A percentile compares a stretch with the other conserved stretches of the same genome.
phyloP scores from a whole-genome alignment of 2,888 invertebrate species.

The Heliconius cydno region DNA sequence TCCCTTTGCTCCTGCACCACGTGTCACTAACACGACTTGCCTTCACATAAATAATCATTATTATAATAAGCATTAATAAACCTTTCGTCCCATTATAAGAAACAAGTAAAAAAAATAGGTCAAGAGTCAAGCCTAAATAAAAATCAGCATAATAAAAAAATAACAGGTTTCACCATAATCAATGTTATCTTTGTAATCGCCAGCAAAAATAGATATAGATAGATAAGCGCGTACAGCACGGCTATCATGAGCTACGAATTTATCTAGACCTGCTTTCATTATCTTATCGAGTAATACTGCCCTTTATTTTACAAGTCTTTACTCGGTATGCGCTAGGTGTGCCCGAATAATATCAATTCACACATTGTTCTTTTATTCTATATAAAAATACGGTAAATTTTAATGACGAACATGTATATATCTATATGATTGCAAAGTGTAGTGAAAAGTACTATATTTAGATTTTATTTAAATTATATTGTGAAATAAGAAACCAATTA shows the following conservation, averaged over 20 bases:
- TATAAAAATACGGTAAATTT: not conserved
- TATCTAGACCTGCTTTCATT: constrained; percentile 82
- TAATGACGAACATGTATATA: constrained; percentile 23
- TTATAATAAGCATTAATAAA: too few species aligned
- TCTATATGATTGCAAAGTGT: constrained; percentile 8
- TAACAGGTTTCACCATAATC: constrained; percentile 60
- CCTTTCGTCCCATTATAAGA: too few species aligned
- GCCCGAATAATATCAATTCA: constrained; percentile 50
- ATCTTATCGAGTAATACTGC: constrained; percentile 76
- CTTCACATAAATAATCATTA: too few species aligned
- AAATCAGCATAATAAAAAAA: constrained; percentile 22
- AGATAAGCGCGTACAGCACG: constrained; percentile 58
- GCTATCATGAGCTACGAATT: constrained; percentile 74
- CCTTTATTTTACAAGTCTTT: constrained; percentile 73
- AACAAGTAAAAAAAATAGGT: constrained; percentile 2
- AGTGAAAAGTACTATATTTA: not conserved
- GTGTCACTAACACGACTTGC: too few species aligned
- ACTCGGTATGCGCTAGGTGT: constrained; percentile 61
- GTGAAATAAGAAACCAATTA: not conserved
- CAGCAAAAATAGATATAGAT: constrained; percentile 62
- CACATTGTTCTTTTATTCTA: not conserved
- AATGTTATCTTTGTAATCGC: constrained; percentile 73
- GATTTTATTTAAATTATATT: not conserved
- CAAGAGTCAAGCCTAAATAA: constrained; percentile 11
- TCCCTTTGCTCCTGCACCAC: too few species aligned